Evolutionary conservation across 2,113 vertebrate genomes (phyloP), one percentile per base, ranked within the genome.

Genomic region (Lampris megalopsis): DNA sequence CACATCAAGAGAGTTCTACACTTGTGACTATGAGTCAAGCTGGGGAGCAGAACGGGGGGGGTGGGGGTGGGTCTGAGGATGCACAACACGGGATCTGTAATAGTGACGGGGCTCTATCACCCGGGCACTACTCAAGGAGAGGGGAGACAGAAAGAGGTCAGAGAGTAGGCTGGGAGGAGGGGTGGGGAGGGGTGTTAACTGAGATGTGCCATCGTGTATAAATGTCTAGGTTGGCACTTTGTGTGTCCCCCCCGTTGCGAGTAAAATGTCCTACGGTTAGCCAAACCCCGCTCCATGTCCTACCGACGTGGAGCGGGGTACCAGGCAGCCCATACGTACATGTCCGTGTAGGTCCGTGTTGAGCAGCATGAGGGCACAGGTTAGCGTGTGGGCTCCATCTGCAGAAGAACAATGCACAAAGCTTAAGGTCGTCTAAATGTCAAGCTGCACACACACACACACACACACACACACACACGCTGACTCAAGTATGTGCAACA

Each of bases 281-380:
- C 2, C 11, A n/a, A 45, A 5, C 43, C 43, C 4, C 24, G 24
- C 24, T 24, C 24, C 24, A 24, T 24, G 24, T 24, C 24, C 24
- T 24, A 24, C 24, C 24, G 24, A 24, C 24, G 24, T 24, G 24
- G 24, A 24, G 24, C 24, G 24, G 24, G 24, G 24, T 24, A 24
- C 24, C 24, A 24, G 24, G 24, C 24, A n/a, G 49, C 4, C 5
- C 49, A 76, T 86, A 92, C 94, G 24, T 93, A 95, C 94, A 36
- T 95, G 94, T 85, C 94, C 94, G 9, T 95, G 94, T 8, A 95
- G 89, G 71, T 95, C 94, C 2, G 94, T 95, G 91, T 95, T 95
- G 53, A 95, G 92, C 82, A 95, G 91, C 94, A 95, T 95, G 3
- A 95, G 93, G 65, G 94, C 94, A 4, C 94, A 95, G 78, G 94